Evolutionary conservation across 2,888 invertebrate species (phyloP), one percentile per base, ranked within the genome.

Genomic region (Criorhina ranunculi): DNA sequence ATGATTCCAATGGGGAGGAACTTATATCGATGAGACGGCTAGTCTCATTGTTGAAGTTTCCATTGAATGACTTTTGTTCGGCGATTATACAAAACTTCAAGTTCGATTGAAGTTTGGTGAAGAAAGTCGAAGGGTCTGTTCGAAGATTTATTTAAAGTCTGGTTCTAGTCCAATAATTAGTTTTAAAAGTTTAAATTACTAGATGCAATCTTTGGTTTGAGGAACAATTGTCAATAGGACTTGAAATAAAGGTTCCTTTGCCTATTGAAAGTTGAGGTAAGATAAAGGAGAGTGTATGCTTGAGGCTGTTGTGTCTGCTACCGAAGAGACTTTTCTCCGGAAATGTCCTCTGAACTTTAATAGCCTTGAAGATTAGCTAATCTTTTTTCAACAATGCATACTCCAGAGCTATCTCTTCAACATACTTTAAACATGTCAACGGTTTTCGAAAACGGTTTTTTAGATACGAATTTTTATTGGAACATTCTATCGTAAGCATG

Each of bases 1-100:
- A 72, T 73, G 60, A 49, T 60, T 51, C n/a, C 46, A 59, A 44
- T 37, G 40, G 75, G 17, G 42, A 11, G n/a, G 15, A 24, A 57
- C 64, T 53, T 60, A 31, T n/a, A 31, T 17, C 24, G 24, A 17
- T 11, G 3, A 62, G 46, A 33, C 7, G n/a, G n/a, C 11, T 44
- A 42, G 62, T 55, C 37, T 46, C n/a, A 55, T 40, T 64, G 35
- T 66, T 66, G 12, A 33, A 51, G 17, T 59, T 70, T 31, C 31
- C 40, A 17, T 53, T 67, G 6, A 70, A 33, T 72, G 33, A 7
- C 51, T 60, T 33, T 69, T 69, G 69, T 69, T 42, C 9, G 17
- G 12, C 33, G 55, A 44, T 57, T 40, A 19, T 9, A 51, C 31
- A 31, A 9, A 15, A 12, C 5, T 59, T 42, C 29, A 33, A 59